Percentiles rank a stretch among this genome's conserved stretches.
Evolutionary conservation across 1,140 invertebrate genomes (phyloP).

Genomic region (Venustaconcha ellipsiformis): DNA sequence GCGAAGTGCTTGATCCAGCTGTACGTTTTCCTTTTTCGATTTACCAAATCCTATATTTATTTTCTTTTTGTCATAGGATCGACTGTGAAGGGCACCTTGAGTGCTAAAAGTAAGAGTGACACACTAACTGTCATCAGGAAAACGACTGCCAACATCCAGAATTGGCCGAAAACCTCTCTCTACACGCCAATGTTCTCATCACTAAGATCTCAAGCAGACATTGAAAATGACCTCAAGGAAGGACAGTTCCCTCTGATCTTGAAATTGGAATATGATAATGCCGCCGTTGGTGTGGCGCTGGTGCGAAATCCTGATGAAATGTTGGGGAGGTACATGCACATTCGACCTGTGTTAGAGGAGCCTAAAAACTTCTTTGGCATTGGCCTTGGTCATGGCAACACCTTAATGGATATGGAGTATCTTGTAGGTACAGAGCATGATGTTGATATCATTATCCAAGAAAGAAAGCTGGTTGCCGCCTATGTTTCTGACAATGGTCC

Average conservation of each 20-base stretch:
- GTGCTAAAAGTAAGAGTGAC: slow-evolving; percentile 43
- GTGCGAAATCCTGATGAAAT: slow-evolving; percentile 35
- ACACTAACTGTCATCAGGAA: slow-evolving; percentile 32
- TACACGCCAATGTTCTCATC: slow-evolving; percentile 23
- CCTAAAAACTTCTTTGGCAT: slow-evolving; percentile 41
- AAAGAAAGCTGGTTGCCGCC: slow-evolving; percentile 43
- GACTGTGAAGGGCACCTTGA: slow-evolving; percentile 26
- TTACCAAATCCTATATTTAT: too few species aligned
- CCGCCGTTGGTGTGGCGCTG: slow-evolving; percentile 37
- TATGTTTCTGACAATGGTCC: slow-evolving; percentile 53
- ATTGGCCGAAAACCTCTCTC: slow-evolving; percentile 37
- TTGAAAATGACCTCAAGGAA: background rate
- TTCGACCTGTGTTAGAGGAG: slow-evolving; percentile 17
- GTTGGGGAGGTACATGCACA: slow-evolving; percentile 11
- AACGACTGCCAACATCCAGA: slow-evolving; percentile 33
- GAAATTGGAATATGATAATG: background rate
- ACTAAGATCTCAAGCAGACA: slow-evolving; percentile 22
- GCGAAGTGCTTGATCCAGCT: too few species aligned
- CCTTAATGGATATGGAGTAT: slow-evolving; percentile 42
- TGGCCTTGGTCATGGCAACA: slow-evolving; percentile 41
- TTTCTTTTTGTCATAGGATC: background rate
- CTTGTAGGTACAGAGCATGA: slow-evolving; percentile 47
- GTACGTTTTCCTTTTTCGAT: too few species aligned
- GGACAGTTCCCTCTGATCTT: background rate
- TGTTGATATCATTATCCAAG: slow-evolving; percentile 43